phyloP scores from a whole-genome alignment of 1,140 invertebrate species.

The Coenobita brevimanus region DNA sequence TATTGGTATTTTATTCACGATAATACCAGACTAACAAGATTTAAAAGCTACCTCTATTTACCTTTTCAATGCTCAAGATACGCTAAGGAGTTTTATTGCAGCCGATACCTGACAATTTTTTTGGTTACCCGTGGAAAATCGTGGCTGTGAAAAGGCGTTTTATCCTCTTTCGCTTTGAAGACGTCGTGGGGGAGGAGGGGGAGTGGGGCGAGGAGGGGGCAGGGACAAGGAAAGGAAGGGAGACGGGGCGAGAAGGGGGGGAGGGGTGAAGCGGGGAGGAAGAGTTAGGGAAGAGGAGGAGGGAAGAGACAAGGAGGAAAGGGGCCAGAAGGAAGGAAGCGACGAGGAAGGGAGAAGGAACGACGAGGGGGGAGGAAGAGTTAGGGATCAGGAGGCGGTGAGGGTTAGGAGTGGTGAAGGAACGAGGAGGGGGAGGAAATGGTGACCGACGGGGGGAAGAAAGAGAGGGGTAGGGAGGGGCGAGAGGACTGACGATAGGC shows the following conservation, averaged over 20 bases:
- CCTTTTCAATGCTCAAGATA: no score
- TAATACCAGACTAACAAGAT: no score
- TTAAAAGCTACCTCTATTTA: no score
- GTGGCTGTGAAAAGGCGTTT: no score
- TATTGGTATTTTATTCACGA: no score
- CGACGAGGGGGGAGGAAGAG: not conserved
- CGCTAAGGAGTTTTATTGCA: no score
- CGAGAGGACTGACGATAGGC: not conserved
- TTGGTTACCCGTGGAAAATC: no score
- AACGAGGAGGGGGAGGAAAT: not conserved
- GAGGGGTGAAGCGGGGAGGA: no score
- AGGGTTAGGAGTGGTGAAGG: not conserved
- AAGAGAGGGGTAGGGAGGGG: not conserved
- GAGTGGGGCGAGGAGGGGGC: not conserved
- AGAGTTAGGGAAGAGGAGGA: not conserved
- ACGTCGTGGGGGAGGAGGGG: no score
- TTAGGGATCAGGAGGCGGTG: not conserved
- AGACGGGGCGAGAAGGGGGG: not conserved
- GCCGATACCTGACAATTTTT: no score
- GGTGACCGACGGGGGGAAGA: not conserved
- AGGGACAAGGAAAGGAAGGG: not conserved
- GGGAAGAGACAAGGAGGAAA: not conserved
- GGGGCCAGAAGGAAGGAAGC: not conserved
- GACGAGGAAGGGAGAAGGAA: not conserved
- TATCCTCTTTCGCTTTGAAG: no score